Evolutionary conservation across 2,888 invertebrate species (phyloP).

Genomic region (Aleiodes alternator): DNA sequence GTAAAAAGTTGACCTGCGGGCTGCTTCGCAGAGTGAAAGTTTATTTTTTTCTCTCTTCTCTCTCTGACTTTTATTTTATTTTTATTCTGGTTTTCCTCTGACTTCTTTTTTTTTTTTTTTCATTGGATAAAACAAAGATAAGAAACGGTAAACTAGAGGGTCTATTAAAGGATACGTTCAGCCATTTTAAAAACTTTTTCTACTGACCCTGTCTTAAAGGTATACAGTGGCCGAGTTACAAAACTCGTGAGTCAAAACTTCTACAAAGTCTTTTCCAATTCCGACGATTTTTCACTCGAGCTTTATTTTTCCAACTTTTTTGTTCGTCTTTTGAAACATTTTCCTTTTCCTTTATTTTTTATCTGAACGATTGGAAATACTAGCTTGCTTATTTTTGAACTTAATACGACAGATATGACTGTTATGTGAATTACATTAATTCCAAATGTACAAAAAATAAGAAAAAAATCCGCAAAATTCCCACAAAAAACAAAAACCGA

Average conservation of each 20-base stretch:
- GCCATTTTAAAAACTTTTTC: constrained; percentile 39
- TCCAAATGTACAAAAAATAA: too few species aligned
- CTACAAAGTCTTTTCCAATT: constrained; percentile 29
- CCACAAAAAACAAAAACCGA: too few species aligned
- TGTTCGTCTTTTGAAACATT: neutral
- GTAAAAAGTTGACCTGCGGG: constrained; percentile 32
- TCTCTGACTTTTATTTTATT: constrained; percentile 20
- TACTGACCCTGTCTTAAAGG: constrained; percentile 26
- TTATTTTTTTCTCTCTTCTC: neutral
- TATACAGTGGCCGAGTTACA: constrained; percentile 49
- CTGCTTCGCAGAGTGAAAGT: neutral
- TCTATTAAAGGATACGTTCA: constrained; percentile 44
- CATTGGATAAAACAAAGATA: constrained; percentile 41
- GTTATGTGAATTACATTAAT: too few species aligned
- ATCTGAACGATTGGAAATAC: constrained; percentile 34
- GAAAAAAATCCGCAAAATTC: too few species aligned
- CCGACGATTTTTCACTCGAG: constrained; percentile 45
- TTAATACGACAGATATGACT: too few species aligned
- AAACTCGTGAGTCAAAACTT: constrained; percentile 50
- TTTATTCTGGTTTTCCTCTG: neutral
- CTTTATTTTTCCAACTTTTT: constrained; percentile 34
- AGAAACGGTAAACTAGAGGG: constrained; percentile 41
- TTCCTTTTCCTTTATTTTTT: neutral
- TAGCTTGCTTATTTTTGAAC: too few species aligned
- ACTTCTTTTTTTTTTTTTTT: neutral